Conservation (phyloP, 2,113 vertebrate genomes). For the Saccopteryx bilineata region DNA sequence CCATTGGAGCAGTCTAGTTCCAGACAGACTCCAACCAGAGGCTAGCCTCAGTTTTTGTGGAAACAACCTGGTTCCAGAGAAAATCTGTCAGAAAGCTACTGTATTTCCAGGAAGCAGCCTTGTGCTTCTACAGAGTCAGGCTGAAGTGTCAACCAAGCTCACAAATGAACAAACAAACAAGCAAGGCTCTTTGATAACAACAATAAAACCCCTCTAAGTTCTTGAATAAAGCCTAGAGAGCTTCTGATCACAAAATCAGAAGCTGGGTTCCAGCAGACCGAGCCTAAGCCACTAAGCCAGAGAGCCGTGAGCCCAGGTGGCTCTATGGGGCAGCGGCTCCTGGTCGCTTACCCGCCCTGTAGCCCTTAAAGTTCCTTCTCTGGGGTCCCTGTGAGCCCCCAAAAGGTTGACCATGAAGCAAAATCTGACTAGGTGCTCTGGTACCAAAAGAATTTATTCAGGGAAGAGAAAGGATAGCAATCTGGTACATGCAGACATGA, state of each 20-base stretch:
- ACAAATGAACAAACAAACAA: neutral
- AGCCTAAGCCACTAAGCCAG: neutral
- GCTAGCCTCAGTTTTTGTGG: neutral
- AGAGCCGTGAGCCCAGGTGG: neutral
- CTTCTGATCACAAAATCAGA: neutral
- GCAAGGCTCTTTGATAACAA: neutral
- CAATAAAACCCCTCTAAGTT: neutral
- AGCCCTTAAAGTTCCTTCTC: neutral
- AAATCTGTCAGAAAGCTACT: neutral
- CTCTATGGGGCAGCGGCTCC: neutral
- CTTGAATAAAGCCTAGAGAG: neutral
- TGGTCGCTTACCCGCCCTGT: neutral
- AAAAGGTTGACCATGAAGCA: neutral
- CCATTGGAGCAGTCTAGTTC: neutral
- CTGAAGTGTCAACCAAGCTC: neutral
- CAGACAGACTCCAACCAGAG: neutral
- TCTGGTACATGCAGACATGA: neutral
- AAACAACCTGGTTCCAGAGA: neutral
- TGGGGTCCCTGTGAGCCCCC: neutral
- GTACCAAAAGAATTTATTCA: neutral
- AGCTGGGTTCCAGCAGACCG: neutral
- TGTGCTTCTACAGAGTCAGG: neutral
- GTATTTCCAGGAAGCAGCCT: neutral
- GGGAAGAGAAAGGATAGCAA: neutral
- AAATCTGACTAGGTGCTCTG: neutral